These are phyloP conservation scores for Leptoclinus maculatus DNA, from an alignment of 2,797 vertebrate genomes.

Conservation along the genomic window DNA sequence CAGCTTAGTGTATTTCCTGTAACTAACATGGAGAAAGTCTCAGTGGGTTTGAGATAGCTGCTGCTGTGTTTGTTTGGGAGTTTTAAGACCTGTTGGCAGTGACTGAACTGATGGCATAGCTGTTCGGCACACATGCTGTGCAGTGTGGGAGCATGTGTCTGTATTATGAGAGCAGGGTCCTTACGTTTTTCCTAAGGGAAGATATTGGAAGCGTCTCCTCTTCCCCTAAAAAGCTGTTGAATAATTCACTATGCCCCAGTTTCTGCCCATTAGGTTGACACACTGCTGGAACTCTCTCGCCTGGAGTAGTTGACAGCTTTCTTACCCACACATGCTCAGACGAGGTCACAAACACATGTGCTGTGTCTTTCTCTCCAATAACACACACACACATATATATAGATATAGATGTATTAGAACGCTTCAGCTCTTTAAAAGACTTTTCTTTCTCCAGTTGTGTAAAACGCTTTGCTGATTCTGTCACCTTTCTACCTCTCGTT, in stretches of 20 bases:
- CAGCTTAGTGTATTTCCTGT: slow-evolving; percentile 23
- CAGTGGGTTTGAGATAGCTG: slow-evolving; percentile 11
- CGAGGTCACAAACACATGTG: slow-evolving; percentile 24
- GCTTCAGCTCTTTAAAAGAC: slow-evolving; percentile 31
- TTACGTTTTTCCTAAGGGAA: slow-evolving; percentile 70
- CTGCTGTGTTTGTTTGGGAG: slow-evolving; percentile 43
- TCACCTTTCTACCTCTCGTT: slow-evolving; percentile 32
- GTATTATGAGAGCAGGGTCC: slow-evolving; percentile 58
- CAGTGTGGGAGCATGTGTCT: slow-evolving; percentile 24
- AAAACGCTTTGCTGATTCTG: slow-evolving; percentile 41
- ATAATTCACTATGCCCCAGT: slow-evolving; percentile 87
- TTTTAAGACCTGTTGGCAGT: slow-evolving; percentile 45
- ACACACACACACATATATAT: not conserved
- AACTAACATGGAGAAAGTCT: slow-evolving; percentile 21
- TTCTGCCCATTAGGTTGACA: slow-evolving; percentile 87
- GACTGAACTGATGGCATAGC: slow-evolving; percentile 44
- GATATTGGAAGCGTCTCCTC: slow-evolving; percentile 79
- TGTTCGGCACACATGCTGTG: slow-evolving; percentile 39
- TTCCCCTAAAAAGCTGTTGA: slow-evolving; percentile 84
- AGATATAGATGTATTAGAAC: slow-evolving; percentile 11
- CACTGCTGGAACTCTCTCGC: slow-evolving; percentile 81
- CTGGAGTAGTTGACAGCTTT: slow-evolving; percentile 83
- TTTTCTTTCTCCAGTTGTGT: slow-evolving; percentile 30
- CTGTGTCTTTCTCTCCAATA: not conserved
- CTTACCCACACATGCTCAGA: slow-evolving; percentile 55